Conservation (phyloP, 2,797 vertebrate species). For the Numenius phaeopus region DNA sequence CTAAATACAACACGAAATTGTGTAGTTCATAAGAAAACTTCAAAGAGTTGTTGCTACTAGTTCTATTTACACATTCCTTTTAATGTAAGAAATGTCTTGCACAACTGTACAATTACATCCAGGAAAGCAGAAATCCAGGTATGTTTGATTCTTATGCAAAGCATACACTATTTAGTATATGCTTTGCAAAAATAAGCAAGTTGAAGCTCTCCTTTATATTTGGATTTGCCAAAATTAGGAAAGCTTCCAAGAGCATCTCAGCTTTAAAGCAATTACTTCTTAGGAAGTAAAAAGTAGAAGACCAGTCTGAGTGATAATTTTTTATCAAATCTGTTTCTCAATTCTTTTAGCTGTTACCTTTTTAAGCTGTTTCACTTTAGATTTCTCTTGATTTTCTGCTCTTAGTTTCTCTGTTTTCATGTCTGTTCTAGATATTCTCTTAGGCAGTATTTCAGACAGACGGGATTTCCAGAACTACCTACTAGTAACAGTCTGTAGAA, state of each 20-base stretch:
- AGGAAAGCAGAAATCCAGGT: neutral
- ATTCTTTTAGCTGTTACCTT: neutral
- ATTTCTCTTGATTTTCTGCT: neutral
- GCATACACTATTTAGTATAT: neutral
- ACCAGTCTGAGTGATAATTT: neutral
- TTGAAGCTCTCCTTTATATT: neutral
- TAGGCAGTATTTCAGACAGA: neutral
- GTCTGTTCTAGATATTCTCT: slow-evolving; percentile 9
- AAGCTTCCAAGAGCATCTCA: neutral
- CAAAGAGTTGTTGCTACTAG: neutral
- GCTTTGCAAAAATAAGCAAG: neutral
- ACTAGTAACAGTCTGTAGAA: neutral
- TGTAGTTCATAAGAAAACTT: neutral
- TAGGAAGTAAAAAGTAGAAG: slow-evolving; percentile 5
- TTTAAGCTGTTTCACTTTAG: neutral
- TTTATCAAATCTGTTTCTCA: neutral
- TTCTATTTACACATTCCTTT: neutral
- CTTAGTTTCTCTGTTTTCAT: neutral
- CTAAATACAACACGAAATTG: neutral
- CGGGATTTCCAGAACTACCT: neutral
- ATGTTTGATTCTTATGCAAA: neutral
- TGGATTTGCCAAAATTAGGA: slow-evolving; percentile 4
- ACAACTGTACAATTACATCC: neutral
- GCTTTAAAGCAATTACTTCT: neutral
- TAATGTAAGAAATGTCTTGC: neutral